Evolutionary conservation across 2,797 vertebrate species (phyloP), one percentile per base, ranked within the genome.

Genomic region (Eulemur albifrons): DNA sequence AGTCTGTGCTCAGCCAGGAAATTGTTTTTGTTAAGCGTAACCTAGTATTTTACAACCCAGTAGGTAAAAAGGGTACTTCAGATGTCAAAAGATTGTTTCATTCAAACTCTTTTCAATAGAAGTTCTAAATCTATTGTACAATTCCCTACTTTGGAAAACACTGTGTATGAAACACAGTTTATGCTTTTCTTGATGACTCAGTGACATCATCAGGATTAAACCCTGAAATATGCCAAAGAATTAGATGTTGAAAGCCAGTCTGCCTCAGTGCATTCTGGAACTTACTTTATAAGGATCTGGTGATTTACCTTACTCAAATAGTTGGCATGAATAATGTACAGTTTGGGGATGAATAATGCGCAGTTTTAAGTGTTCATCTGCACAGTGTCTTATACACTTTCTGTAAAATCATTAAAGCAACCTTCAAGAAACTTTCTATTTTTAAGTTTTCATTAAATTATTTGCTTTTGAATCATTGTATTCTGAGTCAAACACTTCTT

Each of bases 381-480:
- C 17, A 63, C 7, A 77, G 32, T 38, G 12, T 54, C 65, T 65
- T 73, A 81, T 10, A 35, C 4, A n/a, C 50, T 93, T 86, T 67
- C 63, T 82, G 14, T 38, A 97, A 96, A 96, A 90, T 69, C 27
- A 96, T n/a, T 73, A 72, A 94, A 80, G 45, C 20, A 88, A 76
- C 38, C 23, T 25, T 73, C 10, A 86, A 82, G 85, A 95, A 90
- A 90, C n/a, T 38, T 90, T 57, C 35, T 79, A 75, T 40, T 92
- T 97, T 85, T 75, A 50, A 87, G 48, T 88, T 65, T 81, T 89
- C 32, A 90, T 43, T 86, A 80, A 90, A 57, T 50, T 48, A 89
- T 67, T 21, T 87, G 50, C 57, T 48, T 95, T 81, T 80, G 43
- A 84, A 67, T 93, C 54, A 90, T 0, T 90, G 52, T 30, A 80